Evolutionary conservation across 2,113 vertebrate species (phyloP).

Genomic region (Merops nubicus): DNA sequence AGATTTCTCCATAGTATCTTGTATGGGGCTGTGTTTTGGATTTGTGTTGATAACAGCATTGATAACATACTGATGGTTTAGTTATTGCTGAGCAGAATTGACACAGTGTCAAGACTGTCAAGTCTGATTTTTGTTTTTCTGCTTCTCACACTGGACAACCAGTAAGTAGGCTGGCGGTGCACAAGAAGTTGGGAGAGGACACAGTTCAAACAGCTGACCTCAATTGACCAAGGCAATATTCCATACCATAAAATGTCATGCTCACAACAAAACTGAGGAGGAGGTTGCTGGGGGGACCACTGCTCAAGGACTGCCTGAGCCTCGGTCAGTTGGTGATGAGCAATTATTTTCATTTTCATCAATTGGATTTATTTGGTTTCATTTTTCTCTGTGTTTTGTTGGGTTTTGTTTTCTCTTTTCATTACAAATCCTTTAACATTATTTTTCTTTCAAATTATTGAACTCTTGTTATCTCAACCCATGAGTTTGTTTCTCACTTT

Average conservation of each 20-base stretch:
- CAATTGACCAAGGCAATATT: not conserved
- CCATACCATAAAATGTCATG: not conserved
- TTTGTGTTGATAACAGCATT: not conserved
- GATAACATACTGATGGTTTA: not conserved
- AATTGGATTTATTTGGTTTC: not conserved
- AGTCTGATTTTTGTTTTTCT: too few relatives aligned
- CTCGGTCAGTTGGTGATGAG: not conserved
- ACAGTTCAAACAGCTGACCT: not conserved
- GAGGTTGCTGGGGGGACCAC: rapidly evolving
- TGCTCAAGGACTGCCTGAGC: rapidly evolving
- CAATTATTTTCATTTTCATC: not conserved
- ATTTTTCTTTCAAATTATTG: not conserved
- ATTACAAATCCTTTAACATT: not conserved
- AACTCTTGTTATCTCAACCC: not conserved
- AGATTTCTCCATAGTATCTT: not conserved
- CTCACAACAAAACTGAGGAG: not conserved
- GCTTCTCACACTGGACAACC: not conserved
- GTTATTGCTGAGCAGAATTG: not conserved
- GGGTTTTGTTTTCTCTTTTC: not conserved
- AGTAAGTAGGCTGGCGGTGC: rapidly evolving
- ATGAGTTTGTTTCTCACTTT: not conserved
- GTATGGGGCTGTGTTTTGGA: not conserved
- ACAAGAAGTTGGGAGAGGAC: not conserved
- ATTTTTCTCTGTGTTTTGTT: not conserved
- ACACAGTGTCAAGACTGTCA: not conserved